A percentile compares a stretch with the other conserved stretches of the same genome.
Evolutionary conservation across 1,140 invertebrate genomes (phyloP).

Genomic region (Leptestheria dahalacensis): DNA sequence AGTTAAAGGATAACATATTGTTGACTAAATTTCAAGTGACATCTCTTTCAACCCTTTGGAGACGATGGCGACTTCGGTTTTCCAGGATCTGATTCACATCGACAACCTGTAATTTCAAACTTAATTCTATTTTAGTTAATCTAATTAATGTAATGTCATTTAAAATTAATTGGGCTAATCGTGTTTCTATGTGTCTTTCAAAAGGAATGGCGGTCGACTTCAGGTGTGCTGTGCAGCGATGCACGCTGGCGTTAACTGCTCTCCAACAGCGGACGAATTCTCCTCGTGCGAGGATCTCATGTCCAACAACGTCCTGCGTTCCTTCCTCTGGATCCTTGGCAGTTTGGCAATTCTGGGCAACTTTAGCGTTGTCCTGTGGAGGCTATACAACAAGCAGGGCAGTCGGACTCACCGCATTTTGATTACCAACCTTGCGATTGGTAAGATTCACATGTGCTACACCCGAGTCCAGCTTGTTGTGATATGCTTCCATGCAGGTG

Average conservation of each 20-base stretch:
- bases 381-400: constrained; percentile 22
- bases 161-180: too few relatives aligned
- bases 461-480: background rate
- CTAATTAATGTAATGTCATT: too few relatives aligned
- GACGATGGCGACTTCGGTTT: too few relatives aligned
- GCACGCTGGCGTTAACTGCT: constrained; percentile 23
- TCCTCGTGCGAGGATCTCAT: constrained; percentile 42
- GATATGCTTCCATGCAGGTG: constrained; percentile 25
- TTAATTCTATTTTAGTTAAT: too few relatives aligned
- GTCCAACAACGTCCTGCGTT: constrained; percentile 36
- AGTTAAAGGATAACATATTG: too few relatives aligned
- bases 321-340: constrained; percentile 49
- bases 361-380: constrained; percentile 42
- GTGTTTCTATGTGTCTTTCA: too few relatives aligned
- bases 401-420: background rate
- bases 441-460: background rate
- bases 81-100: too few relatives aligned
- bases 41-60: too few relatives aligned
- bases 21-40: too few relatives aligned
- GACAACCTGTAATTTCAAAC: too few relatives aligned
- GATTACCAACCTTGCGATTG: background rate
- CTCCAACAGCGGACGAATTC: constrained; percentile 36
- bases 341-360: constrained; percentile 44
- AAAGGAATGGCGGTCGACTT: too few relatives aligned
- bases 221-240: background rate